Evolutionary conservation across 2,113 vertebrate genomes (phyloP), one percentile per base, ranked within the genome.

Genomic region (Podarcis cretensis): DNA sequence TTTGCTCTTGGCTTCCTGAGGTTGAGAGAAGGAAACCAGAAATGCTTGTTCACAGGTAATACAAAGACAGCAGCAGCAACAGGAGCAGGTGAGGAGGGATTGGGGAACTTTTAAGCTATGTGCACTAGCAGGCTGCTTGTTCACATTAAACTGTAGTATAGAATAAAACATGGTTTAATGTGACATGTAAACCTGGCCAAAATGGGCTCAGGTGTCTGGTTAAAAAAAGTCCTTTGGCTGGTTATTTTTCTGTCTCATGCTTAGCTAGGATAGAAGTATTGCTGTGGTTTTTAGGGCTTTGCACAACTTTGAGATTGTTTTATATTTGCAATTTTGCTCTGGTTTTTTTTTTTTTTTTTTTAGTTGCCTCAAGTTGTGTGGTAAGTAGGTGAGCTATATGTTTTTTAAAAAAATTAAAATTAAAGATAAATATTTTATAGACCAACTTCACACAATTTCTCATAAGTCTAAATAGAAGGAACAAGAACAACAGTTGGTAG

Each of bases 401-500:
- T 25, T 14, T 20, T 20, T 35, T 18, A 37, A 73, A 74, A 74
- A 35, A 35, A 63, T 59, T 16, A 63, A 63, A 18, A 63, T 18
- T 63, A 63, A 63, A 63, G 18, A 3, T 4, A 63, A 63, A 63
- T 63, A 20, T 63, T 14, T 93, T 92, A 8, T 93, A 91, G 90
- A 40, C 18, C 91, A 94, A n/a, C 85, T 92, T 83, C 57, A 68
- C 37, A 87, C 83, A 10, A 48, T 65, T 78, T 71, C 48, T 10
- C 10, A 54, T 54, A 54, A 54, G 9, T 54, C 48, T 54, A 54
- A 54, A 54, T 54, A 54, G 48, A 12, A 12, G 43, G 13, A 81
- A 59, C 85, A 14, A 27, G 30, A 84, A 10, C 23, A 71, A 35
- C 69, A 37, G 13, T 40, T 30, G 10, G 5, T 35, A 57, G 13